These are phyloP conservation scores for Chaenodraco wilsoni DNA, from an alignment of 2,797 vertebrate species.

Conservation along the genomic window DNA sequence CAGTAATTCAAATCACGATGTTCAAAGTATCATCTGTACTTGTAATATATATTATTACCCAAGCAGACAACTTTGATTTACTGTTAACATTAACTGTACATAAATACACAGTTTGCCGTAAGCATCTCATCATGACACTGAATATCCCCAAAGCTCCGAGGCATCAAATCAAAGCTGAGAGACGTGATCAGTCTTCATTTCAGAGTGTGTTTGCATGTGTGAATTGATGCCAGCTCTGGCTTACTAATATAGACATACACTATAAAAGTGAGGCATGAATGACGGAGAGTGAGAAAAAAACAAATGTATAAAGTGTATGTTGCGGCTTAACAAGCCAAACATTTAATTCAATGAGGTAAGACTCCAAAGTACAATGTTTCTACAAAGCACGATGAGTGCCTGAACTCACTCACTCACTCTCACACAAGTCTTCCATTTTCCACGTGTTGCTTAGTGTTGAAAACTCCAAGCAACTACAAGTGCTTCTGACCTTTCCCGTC, in stretches of 20 bases:
- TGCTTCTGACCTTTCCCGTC: constrained; percentile 20
- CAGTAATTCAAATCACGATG: constrained; percentile 27
- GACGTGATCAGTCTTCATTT: constrained; percentile 35
- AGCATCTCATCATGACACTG: constrained; percentile 54
- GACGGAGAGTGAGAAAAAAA: neutral
- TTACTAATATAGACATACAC: constrained; percentile 35
- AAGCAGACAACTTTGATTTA: constrained; percentile 42
- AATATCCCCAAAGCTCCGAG: constrained; percentile 52
- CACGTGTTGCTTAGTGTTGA: constrained; percentile 15
- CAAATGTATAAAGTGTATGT: neutral
- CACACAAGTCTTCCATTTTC: constrained; percentile 11
- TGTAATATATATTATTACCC: constrained; percentile 58
- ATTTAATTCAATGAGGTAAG: neutral
- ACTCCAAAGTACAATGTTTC: neutral
- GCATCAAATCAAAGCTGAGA: constrained; percentile 55
- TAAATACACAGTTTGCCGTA: constrained; percentile 47
- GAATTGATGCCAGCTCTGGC: constrained; percentile 21
- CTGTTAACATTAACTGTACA: constrained; percentile 55
- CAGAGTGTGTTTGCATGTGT: constrained; percentile 34
- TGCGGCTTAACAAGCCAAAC: neutral
- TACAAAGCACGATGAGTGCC: neutral
- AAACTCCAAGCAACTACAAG: constrained; percentile 6
- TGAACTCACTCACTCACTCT: neutral
- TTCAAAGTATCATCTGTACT: constrained; percentile 35
- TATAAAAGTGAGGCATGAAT: constrained; percentile 14